These are phyloP conservation scores for Rhinolophus sinicus DNA, from an alignment of 2,113 vertebrate species.

Conservation along the genomic window DNA sequence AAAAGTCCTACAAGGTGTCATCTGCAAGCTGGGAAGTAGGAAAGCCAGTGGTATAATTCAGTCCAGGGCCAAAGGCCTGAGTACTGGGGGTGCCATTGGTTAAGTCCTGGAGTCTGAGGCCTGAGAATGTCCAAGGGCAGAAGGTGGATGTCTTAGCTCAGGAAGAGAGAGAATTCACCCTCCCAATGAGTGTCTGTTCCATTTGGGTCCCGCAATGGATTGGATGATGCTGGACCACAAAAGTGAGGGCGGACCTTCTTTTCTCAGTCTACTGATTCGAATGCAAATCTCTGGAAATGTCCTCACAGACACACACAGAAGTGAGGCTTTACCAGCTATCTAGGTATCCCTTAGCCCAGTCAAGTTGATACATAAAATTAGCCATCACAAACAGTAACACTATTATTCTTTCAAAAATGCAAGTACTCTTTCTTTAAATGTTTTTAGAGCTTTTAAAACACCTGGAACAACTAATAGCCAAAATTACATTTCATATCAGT, in stretches of 20 bases:
- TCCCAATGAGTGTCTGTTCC: background rate
- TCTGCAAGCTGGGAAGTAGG: background rate
- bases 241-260: background rate
- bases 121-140: background rate
- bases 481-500: background rate
- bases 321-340: background rate
- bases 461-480: background rate
- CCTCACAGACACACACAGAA: background rate
- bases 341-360: background rate
- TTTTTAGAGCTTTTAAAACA: conserved; percentile 43
- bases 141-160: background rate
- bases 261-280: background rate
- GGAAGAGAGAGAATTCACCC: background rate
- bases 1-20: background rate
- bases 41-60: background rate
- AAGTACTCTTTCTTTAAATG: background rate
- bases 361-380: background rate
- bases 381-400: background rate
- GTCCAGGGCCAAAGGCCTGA: background rate
- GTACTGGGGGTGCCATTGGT: background rate
- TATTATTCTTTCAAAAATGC: conserved; percentile 23
- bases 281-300: background rate
- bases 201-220: background rate
- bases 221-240: background rate
- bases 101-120: background rate